A percentile compares a stretch with the other conserved stretches of the same genome.
Evolutionary conservation across 2,888 invertebrate genomes (phyloP).

Genomic region (Mesodorylaimus sp.): DNA sequence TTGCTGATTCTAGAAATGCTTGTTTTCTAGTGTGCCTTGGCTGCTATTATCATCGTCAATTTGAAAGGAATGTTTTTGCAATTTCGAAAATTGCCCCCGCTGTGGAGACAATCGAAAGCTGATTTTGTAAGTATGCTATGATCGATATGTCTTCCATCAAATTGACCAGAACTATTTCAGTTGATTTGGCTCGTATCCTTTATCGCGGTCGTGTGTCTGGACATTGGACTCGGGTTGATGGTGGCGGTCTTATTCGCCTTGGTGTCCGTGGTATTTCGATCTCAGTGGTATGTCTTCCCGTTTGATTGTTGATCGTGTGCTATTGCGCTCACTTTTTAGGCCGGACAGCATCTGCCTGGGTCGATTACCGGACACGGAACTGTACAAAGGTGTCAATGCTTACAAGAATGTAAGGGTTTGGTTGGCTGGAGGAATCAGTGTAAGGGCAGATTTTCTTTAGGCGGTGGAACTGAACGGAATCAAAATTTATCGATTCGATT

Average conservation of each 20-base stretch:
- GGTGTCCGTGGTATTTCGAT: conserved; percentile 50
- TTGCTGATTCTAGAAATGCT: too few species aligned
- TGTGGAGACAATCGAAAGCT: conserved; percentile 54
- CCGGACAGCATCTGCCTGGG: conserved; percentile 30
- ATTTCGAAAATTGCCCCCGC: conserved; percentile 46
- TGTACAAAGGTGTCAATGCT: conserved; percentile 26
- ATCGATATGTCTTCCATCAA: too few species aligned
- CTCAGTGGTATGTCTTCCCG: conserved; percentile 32
- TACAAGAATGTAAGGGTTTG: conserved; percentile 16
- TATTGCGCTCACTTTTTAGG: conserved; percentile 13
- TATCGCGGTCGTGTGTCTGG: conserved; percentile 50
- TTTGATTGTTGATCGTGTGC: too few species aligned
- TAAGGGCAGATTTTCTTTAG: background rate
- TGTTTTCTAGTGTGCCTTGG: conserved; percentile 47
- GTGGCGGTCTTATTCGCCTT: conserved; percentile 56
- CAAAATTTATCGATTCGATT: conserved; percentile 35
- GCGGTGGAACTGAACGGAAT: conserved; percentile 15
- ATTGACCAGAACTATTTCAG: too few species aligned
- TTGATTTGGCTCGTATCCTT: conserved; percentile 60
- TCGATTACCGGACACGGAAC: conserved; percentile 33
- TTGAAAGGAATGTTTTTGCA: conserved; percentile 56
- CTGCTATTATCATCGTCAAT: conserved; percentile 57
- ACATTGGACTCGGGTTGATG: conserved; percentile 60
- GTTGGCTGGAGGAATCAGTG: background rate
- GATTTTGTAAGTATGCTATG: conserved; percentile 47